These are phyloP conservation scores for Cataglyphis hispanica DNA, from an alignment of 1,140 invertebrate species.

Conservation along the genomic window DNA sequence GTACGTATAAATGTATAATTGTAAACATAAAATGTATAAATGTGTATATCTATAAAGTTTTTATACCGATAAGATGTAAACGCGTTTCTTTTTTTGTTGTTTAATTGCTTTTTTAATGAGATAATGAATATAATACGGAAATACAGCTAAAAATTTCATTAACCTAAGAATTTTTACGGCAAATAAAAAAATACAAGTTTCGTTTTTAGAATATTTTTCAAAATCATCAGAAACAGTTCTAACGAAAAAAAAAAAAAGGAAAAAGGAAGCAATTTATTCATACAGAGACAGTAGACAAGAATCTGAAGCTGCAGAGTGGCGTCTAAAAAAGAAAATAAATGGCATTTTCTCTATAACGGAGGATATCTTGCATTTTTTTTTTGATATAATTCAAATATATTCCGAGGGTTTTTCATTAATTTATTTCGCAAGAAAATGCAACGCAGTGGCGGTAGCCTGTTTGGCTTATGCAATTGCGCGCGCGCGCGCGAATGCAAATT, in stretches of 20 bases:
- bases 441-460: slow-evolving; percentile 23
- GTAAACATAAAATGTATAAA: no score
- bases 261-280: slow-evolving; percentile 17
- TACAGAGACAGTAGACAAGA: background rate
- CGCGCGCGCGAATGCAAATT: slow-evolving; percentile 81
- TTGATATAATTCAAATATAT: slow-evolving; percentile 55
- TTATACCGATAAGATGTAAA: background rate
- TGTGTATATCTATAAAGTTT: background rate
- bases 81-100: background rate
- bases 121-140: background rate
- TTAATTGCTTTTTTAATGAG: background rate
- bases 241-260: background rate
- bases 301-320: background rate
- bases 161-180: background rate
- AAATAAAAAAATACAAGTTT: background rate
- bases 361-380: slow-evolving; percentile 25
- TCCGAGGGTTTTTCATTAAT: slow-evolving; percentile 45
- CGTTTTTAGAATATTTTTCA: slow-evolving; percentile 7
- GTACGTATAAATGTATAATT: no score
- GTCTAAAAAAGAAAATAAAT: slow-evolving; percentile 28
- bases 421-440: slow-evolving; percentile 48
- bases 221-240: background rate
- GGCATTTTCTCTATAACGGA: slow-evolving; percentile 39
- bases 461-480: slow-evolving; percentile 78
- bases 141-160: background rate